Evolutionary conservation across 2,113 vertebrate species (phyloP), one percentile per base, ranked within the genome.

Genomic region (Empidonax alnorum): DNA sequence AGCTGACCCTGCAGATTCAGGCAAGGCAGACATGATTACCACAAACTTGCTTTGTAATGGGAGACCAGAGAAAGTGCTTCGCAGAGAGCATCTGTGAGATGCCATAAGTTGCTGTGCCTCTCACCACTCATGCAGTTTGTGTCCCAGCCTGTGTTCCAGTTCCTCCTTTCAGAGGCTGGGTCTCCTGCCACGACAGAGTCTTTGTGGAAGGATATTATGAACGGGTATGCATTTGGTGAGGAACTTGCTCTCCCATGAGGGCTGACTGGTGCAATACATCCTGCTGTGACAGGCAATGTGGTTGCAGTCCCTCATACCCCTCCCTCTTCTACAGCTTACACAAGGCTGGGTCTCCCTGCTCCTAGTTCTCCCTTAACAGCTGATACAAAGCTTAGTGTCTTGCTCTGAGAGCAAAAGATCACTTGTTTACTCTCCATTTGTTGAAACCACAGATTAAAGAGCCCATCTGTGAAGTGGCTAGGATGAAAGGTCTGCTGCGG

Each of bases 61-160:
- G 35, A 68, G 53, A 65, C 28, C 35, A 4, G 0, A 68, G 35
- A 75, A 93, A 85, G 49, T 4, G 35, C n/a, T 80, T 52, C 6
- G 2, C 68, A 66, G 50, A 24, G 46, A 35, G 3, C 5, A 1
- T 15, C 77, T 61, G 1, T 7, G 6, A 62, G 61, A 91, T 76
- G 42, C 24, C 2, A 3, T 35, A 42, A 58, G n/a, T 77, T 44
- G 30, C 0, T 0, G n/a, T 63, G 41, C 19, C 24, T 82, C 69
- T 83, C 0, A 0, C 49, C 3, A 1, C n/a, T 33, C 42, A 7
- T 6, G 19, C 12, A 13, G 39, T 61, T 30, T 39, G 37, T 76
- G 56, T 18, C 72, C 30, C 42, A 50, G 59, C 11, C 41, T 44
- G 20, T 12, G 39, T 41, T 41, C 39, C 39, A 41, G 39, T 41